A percentile compares a stretch with the other conserved stretches of the same genome.
Conservation (phyloP, 2,797 vertebrate species). For the Perodicticus potto region DNA sequence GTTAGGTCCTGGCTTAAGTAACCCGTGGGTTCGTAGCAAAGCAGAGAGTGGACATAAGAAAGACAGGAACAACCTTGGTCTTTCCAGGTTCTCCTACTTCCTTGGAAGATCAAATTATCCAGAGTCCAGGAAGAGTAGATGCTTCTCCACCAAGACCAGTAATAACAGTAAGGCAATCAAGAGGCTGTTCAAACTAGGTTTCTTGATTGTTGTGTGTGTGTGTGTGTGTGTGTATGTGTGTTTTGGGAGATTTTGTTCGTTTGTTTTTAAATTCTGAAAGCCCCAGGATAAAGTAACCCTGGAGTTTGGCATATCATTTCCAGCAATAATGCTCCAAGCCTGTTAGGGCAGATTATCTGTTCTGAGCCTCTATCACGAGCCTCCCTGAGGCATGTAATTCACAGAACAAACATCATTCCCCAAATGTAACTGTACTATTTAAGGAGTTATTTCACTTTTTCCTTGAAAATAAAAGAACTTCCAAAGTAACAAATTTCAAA, state of each 20-base stretch:
- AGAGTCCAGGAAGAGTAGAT: background rate
- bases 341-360: background rate
- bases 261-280: background rate
- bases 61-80: background rate
- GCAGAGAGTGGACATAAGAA: background rate
- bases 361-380: background rate
- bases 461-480: background rate
- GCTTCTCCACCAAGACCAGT: background rate
- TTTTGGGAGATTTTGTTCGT: background rate
- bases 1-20: background rate
- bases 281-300: background rate
- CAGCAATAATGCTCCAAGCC: background rate
- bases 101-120: background rate
- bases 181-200: background rate
- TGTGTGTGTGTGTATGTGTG: background rate
- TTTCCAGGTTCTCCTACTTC: background rate
- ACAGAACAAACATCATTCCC: background rate
- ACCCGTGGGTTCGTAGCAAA: background rate
- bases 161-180: background rate
- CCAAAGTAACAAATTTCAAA: constrained; percentile 11
- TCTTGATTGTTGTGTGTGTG: background rate
- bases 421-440: background rate
- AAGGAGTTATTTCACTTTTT: background rate
- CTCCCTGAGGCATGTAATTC: background rate
- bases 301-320: background rate